A percentile compares a stretch with the other conserved stretches of the same genome.
These are phyloP conservation scores for Oscheius sp. DNA, from an alignment of 2,888 invertebrate species.

Conservation along the genomic window DNA sequence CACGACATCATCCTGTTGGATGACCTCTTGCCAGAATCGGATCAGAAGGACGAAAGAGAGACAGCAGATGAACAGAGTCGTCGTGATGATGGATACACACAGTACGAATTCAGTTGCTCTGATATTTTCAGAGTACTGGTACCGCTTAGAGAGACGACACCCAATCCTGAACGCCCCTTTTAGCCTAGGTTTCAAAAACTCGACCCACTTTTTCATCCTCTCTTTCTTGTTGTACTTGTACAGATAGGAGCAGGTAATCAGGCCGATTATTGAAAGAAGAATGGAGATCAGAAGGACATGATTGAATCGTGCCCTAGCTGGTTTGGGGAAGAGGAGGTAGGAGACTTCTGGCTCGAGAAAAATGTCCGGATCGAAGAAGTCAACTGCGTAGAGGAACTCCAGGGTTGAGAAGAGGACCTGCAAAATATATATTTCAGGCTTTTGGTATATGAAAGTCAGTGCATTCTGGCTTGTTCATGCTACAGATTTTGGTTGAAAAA, in stretches of 20 bases:
- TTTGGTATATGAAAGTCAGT: too few species aligned
- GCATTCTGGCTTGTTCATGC: too few species aligned
- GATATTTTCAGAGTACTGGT: slow-evolving; percentile 21
- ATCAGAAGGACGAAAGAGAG: slow-evolving; percentile 4
- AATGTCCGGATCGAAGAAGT: background rate
- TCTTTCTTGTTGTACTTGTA: slow-evolving; percentile 24
- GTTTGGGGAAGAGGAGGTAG: slow-evolving; percentile 10
- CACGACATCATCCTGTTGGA: slow-evolving; percentile 4
- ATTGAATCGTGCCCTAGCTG: background rate
- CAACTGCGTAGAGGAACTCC: slow-evolving; percentile 9
- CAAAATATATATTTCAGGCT: background rate
- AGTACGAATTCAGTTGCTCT: slow-evolving; percentile 17
- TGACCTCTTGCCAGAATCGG: background rate
- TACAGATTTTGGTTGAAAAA: too few species aligned
- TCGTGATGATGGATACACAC: slow-evolving; percentile 13
- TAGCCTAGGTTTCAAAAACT: background rate
- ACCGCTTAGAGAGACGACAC: slow-evolving; percentile 16
- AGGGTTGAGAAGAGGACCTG: background rate
- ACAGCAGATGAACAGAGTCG: slow-evolving; percentile 7
- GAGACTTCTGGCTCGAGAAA: slow-evolving; percentile 13
- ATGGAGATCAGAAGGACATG: slow-evolving; percentile 3
- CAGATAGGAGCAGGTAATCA: slow-evolving; percentile 2
- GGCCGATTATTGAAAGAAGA: background rate
- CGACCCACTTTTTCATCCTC: slow-evolving; percentile 9
- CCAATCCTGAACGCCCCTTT: slow-evolving; percentile 12